Evolutionary conservation across 1,140 invertebrate genomes (phyloP).

Genomic region (Chironomus tepperi): DNA sequence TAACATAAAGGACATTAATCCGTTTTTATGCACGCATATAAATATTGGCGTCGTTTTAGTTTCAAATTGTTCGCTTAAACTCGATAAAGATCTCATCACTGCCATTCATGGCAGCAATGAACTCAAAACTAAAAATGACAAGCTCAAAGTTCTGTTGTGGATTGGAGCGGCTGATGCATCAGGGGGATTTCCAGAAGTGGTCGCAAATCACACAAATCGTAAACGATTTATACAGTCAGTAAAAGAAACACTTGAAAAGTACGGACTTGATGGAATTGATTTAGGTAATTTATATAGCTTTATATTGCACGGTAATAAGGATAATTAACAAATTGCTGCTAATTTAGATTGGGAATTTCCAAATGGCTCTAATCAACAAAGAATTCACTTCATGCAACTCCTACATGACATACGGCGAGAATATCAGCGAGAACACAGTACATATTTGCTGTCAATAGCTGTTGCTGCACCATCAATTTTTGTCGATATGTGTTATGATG

Average conservation of each 20-base stretch:
- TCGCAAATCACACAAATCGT: slow-evolving; percentile 53
- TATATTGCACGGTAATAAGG: no score
- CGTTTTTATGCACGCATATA: slow-evolving; percentile 70
- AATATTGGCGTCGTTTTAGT: slow-evolving; percentile 64
- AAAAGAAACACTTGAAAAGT: slow-evolving; percentile 49
- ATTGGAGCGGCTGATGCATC: slow-evolving; percentile 57
- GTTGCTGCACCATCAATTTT: slow-evolving; percentile 60
- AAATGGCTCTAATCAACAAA: slow-evolving; percentile 48
- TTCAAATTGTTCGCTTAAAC: slow-evolving; percentile 49
- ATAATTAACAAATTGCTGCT: no score
- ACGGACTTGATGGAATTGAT: slow-evolving; percentile 69
- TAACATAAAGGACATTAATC: slow-evolving; percentile 49
- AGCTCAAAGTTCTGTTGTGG: slow-evolving; percentile 68
- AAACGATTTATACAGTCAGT: slow-evolving; percentile 63
- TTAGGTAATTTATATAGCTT: not conserved
- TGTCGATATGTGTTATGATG: slow-evolving; percentile 64
- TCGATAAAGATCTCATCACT: slow-evolving; percentile 38
- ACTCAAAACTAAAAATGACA: slow-evolving; percentile 54
- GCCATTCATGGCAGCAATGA: slow-evolving; percentile 46
- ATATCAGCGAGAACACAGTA: slow-evolving; percentile 47
- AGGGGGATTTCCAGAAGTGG: slow-evolving; percentile 59
- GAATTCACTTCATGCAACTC: slow-evolving; percentile 62
- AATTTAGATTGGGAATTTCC: slow-evolving; percentile 81
- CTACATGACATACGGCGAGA: slow-evolving; percentile 57
- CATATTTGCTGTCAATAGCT: slow-evolving; percentile 60